These are phyloP conservation scores for Pollenia angustigena DNA, from an alignment of 2,888 invertebrate genomes.

Conservation along the genomic window DNA sequence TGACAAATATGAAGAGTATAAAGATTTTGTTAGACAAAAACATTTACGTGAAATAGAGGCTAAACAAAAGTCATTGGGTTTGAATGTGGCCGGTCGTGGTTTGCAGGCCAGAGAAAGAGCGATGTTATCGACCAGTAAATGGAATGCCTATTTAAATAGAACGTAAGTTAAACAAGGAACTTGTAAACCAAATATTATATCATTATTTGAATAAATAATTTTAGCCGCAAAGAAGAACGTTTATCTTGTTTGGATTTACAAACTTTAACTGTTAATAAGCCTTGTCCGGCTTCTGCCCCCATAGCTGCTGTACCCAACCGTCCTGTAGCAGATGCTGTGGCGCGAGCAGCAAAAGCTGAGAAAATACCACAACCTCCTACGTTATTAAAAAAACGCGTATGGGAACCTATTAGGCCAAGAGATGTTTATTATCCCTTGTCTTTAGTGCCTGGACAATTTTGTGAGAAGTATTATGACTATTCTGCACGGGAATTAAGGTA, in stretches of 20 bases:
- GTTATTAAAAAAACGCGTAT: constrained; percentile 74
- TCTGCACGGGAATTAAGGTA: constrained; percentile 91
- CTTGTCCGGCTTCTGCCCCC: constrained; percentile 86
- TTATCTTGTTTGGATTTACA: constrained; percentile 96
- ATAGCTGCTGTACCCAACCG: constrained; percentile 78
- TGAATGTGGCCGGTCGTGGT: constrained; percentile 83
- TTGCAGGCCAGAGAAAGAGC: constrained; percentile 90
- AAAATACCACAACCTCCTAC: constrained; percentile 77
- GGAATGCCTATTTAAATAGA: constrained; percentile 94
- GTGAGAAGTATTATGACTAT: constrained; percentile 92
- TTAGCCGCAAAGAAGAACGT: constrained; percentile 88
- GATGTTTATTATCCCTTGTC: constrained; percentile 94
- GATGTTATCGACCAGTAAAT: constrained; percentile 93
- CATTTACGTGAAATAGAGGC: constrained; percentile 89
- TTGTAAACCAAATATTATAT: neutral
- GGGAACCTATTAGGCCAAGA: constrained; percentile 75
- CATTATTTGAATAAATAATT: neutral
- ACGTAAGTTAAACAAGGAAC: constrained; percentile 79
- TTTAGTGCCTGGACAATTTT: constrained; percentile 98
- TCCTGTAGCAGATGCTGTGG: constrained; percentile 77
- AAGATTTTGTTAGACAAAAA: constrained; percentile 86
- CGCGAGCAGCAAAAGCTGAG: constrained; percentile 76
- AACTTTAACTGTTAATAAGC: constrained; percentile 93
- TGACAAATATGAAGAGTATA: constrained; percentile 96
- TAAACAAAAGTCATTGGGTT: constrained; percentile 87